Evolutionary conservation across 2,113 vertebrate species (phyloP), one percentile per base, ranked within the genome.

Genomic region (Macroglossus sobrinus): DNA sequence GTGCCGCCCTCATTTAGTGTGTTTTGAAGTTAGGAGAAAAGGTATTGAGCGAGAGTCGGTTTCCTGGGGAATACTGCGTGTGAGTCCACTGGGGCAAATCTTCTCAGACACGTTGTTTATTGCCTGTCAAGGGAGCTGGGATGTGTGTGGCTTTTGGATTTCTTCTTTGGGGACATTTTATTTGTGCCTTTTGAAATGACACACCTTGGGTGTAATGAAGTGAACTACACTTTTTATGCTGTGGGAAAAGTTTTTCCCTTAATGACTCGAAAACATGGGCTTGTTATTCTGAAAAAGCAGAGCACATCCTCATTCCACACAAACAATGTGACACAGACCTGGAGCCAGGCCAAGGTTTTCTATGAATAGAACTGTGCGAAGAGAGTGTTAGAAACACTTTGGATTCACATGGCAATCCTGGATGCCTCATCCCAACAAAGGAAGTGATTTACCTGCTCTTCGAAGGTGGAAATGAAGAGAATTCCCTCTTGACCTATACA

Each of bases 271-370:
- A 98, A 98, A 98, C 97, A 97, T 81, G 87, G 93, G 26, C 89
- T 97, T 93, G 98, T 95, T 97, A 75, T 98, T 98, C 98, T 97
- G 98, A 98, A 98, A 97, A 97, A 97, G 95, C 92, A 71, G 96
- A 97, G 69, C 89, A 98, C 98, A 98, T 97, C 97, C 98, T 98
- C 92, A 97, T 76, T 98, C 95, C 61, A 47, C 35, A 91, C 98
- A 98, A 98, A 98, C 98, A 98, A 98, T 98, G 95, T 96, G 97
- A 97, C 97, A 85, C 95, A 76, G 98, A 92, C 93, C 94, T 98
- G 98, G 98, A 98, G 97, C 47, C 82, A 10, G 94, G 98, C 98
- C 98, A 98, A 96, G 76, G 28, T 35, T 72, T 94, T 71, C 96
- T 98, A 98, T 98, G 98, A 98, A 98, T 98, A 99, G 98, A 85